Base-by-base conservation (phyloP, 2,888 invertebrate species). In the Leucoma salicis region DNA sequence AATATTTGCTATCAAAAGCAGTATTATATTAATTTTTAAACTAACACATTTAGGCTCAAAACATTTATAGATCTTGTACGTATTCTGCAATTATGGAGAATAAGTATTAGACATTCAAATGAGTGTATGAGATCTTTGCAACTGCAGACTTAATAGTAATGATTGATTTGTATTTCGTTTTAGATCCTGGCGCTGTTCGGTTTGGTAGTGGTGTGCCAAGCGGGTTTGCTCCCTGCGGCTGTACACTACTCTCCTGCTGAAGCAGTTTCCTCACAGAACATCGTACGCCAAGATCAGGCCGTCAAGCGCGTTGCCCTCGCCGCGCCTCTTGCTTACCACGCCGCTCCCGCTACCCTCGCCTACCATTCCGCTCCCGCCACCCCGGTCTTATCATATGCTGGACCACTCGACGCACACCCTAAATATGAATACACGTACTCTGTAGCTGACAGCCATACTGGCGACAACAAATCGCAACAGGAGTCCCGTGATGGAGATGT, bases 371-470 rank as follows among this genome's bases (percentile, higher is more conserved):
- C 33, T 7, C 40, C 46, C 36, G 42, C 66, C 35, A 78, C 79
- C 12, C 47, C 53, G 7, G 58, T 53, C 10, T 49, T 63, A 13
- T 59, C 62, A 34, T 53, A 53, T 16, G 27, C 27, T 27, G 29
- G 13, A 58, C 57, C 55, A 21, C 31, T 45, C 39, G 58, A 56
- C 33, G 28, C 35, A 3, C 49, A 56, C 70, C 80, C 82, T 41
- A 74, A 79, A 58, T 82, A 82, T 67, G 80, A 84, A 58, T 90
- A 79, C 78, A 78, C 73, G 43, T 91, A 91, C 72, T 85, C 87
- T 34, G 89, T 91, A 4, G 78, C 85, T 57, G 91, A 91, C 13
- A 13, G 29, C 29, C 29, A 29, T 12, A 29, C 29, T 13, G 29
- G 29, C 13, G 29, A 29, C 29, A 29, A n/a, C 29, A 29, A 29